Base-by-base conservation (phyloP, 2,888 invertebrate genomes). In the Pammene aurita region DNA sequence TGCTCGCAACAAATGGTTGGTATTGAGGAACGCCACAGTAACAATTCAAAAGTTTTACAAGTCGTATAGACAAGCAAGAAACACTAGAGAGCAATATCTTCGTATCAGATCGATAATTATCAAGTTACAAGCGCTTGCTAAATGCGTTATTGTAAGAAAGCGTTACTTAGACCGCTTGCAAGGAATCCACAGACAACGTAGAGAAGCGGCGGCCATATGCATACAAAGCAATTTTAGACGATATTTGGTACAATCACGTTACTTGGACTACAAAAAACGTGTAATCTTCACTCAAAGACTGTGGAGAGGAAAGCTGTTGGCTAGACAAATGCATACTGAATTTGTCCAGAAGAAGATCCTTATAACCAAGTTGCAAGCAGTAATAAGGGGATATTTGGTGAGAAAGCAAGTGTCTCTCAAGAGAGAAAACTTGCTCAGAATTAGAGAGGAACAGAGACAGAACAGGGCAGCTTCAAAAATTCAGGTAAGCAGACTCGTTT, bases 381-480 rank as follows among this genome's bases (percentile, higher is more conserved):
- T 80, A 41, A 82, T 90, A 54, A 89, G 94, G 76, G 93, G 94
- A 60, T 87, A 90, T 77, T 76, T 93, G 75, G 88, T 93, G 44
- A 85, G 94, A 56, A 84, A 89, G 80, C 78, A 90, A 62, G 83
- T 93, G 70, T 80, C 91, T 76, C 75, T 75, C n/a, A 87, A 89
- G 71, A 92, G 85, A 80, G 93, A 93, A 71, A 73, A 79, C 26
- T 74, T 91, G 14, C 80, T 88, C 0, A 91, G 89, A 79, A 85
- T 85, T 69, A 86, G 83, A 74, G 91, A 90, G 75, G 81, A 92
- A 57, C 79, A 86, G 66, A 84, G 81, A 63, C 85, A 79, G 41
- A 83, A 87, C 72, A 88, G 87, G 72, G 95, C 96, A 5, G 95
- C 94, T 11, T 89, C 89, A 2, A 93, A 93, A 77, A 96, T 96